Evolutionary conservation across 2,888 invertebrate species (phyloP), one percentile per base, ranked within the genome.

Genomic region (Ectobius pallidus): DNA sequence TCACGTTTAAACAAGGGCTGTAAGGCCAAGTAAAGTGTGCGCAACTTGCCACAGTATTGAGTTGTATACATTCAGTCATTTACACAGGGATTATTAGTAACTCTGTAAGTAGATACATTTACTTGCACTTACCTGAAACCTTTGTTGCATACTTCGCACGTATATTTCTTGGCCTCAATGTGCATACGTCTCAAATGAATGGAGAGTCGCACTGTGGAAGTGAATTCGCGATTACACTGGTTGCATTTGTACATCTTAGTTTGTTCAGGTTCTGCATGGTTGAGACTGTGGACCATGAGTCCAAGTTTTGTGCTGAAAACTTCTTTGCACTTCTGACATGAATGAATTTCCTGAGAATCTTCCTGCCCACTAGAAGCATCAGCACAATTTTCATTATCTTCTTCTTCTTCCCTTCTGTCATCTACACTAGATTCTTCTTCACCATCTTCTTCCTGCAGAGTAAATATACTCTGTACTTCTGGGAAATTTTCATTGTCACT

Each of bases 81-180:
- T n/a, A n/a, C n/a, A n/a, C n/a, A n/a, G n/a, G n/a, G n/a, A n/a
- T n/a, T n/a, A n/a, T n/a, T n/a, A n/a, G n/a, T n/a, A n/a, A n/a
- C n/a, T n/a, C n/a, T n/a, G n/a, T n/a, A n/a, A n/a, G n/a, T n/a
- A n/a, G n/a, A n/a, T n/a, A n/a, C n/a, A n/a, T n/a, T n/a, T n/a
- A 34, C 7, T 34, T 34, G 34, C n/a, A 7, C 27, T 30, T 65
- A 65, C 65, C 65, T 69, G 46, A 72, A 72, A 18, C 69, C 69
- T 49, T 72, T 72, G 46, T 72, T 72, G 25, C 72, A 72, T 14
- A 72, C 62, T 22, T 69, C 49, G 58, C 72, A 72, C 1, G 49
- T 25, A 61, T 42, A 69, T 46, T 62, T 72, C 25, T 68, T 72
- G 11, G 25, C 46, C 22, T 69, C 62, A 32, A 34, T 69, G 34